Percentiles rank a stretch among this genome's conserved stretches.
phyloP scores from a whole-genome alignment of 2,888 invertebrate species.

The Scaptomyza polygonia region DNA sequence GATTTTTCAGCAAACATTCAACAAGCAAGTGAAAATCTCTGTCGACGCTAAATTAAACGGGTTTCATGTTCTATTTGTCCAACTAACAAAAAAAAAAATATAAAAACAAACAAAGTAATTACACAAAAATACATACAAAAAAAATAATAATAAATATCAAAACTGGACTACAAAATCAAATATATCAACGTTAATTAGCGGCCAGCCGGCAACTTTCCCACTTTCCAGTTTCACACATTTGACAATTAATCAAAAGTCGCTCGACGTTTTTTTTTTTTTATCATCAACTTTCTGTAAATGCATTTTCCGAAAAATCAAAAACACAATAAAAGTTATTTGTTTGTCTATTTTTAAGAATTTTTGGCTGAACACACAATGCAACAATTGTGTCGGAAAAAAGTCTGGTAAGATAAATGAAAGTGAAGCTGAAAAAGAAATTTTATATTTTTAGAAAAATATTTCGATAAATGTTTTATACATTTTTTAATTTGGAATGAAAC shows the following conservation, averaged over 20 bases:
- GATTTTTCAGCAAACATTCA: slow-evolving; percentile 57
- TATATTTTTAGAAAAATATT: no score
- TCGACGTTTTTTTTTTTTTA: slow-evolving; percentile 5
- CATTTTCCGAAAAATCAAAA: slow-evolving; percentile 42
- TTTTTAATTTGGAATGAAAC: no score
- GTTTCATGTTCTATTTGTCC: slow-evolving; percentile 67
- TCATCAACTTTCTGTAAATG: slow-evolving; percentile 40
- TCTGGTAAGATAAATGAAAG: slow-evolving; percentile 7
- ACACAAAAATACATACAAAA: slow-evolving; percentile 7
- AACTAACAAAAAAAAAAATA: slow-evolving; percentile 16
- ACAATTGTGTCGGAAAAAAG: slow-evolving; percentile 7
- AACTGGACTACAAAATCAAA: slow-evolving; percentile 50
- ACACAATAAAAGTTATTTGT: slow-evolving; percentile 43
- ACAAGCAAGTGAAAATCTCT: slow-evolving; percentile 54
- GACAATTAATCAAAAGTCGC: slow-evolving; percentile 59
- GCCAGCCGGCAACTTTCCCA: slow-evolving; percentile 66
- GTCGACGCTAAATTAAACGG: slow-evolving; percentile 56
- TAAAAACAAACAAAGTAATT: slow-evolving; percentile 4
- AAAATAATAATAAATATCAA: slow-evolving; percentile 6
- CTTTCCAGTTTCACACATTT: slow-evolving; percentile 74
- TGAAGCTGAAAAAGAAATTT: neutral
- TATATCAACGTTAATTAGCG: slow-evolving; percentile 70
- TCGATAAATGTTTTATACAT: no score
- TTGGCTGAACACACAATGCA: slow-evolving; percentile 6
- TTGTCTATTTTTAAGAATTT: slow-evolving; percentile 2